Evolutionary conservation across 37 sponge, comb jelly and placozoan genomes (phyloP), one percentile per base, ranked within the genome.

Genomic region (Chondrilla cf. caribensis): DNA sequence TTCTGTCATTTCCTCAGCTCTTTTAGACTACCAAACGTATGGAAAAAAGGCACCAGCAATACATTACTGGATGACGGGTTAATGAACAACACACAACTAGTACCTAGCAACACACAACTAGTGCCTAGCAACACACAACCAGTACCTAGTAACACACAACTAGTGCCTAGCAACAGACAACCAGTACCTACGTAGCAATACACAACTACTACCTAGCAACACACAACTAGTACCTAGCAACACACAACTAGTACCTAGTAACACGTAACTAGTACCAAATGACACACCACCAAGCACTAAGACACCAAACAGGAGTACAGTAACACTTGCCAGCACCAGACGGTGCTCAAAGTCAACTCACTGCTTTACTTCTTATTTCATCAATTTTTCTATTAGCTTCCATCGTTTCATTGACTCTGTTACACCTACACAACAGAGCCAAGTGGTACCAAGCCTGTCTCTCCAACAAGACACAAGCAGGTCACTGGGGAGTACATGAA

Each of bases 341-440:
- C n/a, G n/a, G n/a, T n/a, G n/a, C n/a, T n/a, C n/a, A n/a, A n/a
- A n/a, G n/a, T 31, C 73, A 21, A 47, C 60, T 82, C 84, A 85
- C 82, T 79, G 54, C 25, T 60, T n/a, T 37, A 51, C 37, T 84
- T 54, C 6, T 82, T 84, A 40, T 84, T 36, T 2, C 62, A 31
- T 86, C 66, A 29, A 92, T 58, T 19, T 72, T 39, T 44, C 9
- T 21, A 14, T 84, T 81, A 44, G 84, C 87, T 43, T 55, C 67
- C 42, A 29, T 36, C 42, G 75, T 86, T 0, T 70, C 87, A 25
- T 67, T 81, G 71, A 42, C 89, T 18, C 93, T 81, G 67, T 93
- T 93, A 54, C 93, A 93, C 32, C 91, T 90, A 14, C 21, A 39
- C 2, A 42, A n/a, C n/a, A n/a, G n/a, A n/a, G n/a, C n/a, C n/a